Base-by-base conservation (phyloP, 1,140 invertebrate species). In the Drosophila paulistorum region DNA sequence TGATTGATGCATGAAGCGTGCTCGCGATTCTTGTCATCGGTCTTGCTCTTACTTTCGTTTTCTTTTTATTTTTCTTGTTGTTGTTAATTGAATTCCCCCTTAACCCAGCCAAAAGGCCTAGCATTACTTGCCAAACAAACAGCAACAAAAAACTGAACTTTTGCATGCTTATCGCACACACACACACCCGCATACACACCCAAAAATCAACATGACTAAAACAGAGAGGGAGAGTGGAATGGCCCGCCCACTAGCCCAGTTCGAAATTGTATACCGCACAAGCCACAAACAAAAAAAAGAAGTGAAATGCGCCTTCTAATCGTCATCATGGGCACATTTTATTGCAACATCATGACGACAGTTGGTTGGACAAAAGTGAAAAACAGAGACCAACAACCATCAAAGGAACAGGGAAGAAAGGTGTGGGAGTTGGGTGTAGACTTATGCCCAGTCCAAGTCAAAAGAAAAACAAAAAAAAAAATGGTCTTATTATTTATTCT, bases 1-100 rank as follows among this genome's bases (percentile, higher is more conserved):
- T 85, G 82, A 85, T 85, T 85, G 82, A 85, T 85, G 82, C 82
- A 85, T 85, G 82, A 85, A 75, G 71, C 81, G 77, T 75, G 64
- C 72, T 62, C 72, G 51, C 73, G 42, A 74, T 74, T 60, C 71
- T 65, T n/a, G 51, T 39, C 68, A n/a, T 60, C 37, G 54, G 30
- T 23, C 30, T 66, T 26, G 51, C 5, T 33, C 3, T 11, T 39
- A 4, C 20, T 5, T 3, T 67, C 20, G 39, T 66, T 59, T 54
- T 45, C 70, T 80, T 77, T 55, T 75, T 59, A 39, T 62, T 65
- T 63, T 77, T 80, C 74, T 51, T 75, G 81, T 75, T 71, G 78
- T 86, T 85, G 45, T 51, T 85, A 85, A 85, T 85, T 85, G 82
- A 85, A 85, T 85, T 85, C 81, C 73, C 77, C 64, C 17, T 48